Evolutionary conservation across 2,797 vertebrate species (phyloP).

Genomic region (Nyctibius grandis): DNA sequence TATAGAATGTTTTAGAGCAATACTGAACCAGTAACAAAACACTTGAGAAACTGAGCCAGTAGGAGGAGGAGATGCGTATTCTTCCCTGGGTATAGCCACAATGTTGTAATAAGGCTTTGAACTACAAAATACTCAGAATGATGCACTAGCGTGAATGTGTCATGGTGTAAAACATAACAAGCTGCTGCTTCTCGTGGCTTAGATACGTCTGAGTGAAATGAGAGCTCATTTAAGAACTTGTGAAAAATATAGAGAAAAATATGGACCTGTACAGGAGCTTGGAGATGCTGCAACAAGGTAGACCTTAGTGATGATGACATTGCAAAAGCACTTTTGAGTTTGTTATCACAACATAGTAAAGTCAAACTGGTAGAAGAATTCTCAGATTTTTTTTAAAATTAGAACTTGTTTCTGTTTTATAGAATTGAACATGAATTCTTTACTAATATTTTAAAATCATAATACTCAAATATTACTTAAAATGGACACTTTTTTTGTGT

Average conservation of each 20-base stretch:
- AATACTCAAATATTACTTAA: background rate
- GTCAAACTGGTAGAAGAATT: background rate
- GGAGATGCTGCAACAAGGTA: constrained; percentile 43
- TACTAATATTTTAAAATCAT: background rate
- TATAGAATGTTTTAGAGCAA: background rate
- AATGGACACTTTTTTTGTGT: background rate
- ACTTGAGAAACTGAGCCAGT: background rate
- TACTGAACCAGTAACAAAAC: background rate
- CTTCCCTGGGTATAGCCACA: background rate
- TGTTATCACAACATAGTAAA: background rate
- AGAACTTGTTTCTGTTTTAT: background rate
- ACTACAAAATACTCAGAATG: background rate
- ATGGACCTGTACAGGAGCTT: constrained; percentile 46
- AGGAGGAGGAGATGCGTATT: background rate
- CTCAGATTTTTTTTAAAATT: background rate
- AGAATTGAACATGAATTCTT: background rate
- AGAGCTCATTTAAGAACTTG: constrained; percentile 63
- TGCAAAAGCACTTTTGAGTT: background rate
- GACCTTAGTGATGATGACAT: background rate
- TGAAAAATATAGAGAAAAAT: constrained; percentile 64
- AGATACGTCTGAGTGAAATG: constrained; percentile 70
- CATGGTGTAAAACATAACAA: background rate
- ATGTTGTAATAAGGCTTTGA: background rate
- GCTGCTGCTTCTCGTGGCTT: background rate
- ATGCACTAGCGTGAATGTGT: background rate